A percentile compares a stretch with the other conserved stretches of the same genome.
These are phyloP conservation scores for Periphyllus acericola DNA, from an alignment of 2,888 invertebrate species.

Conservation along the genomic window DNA sequence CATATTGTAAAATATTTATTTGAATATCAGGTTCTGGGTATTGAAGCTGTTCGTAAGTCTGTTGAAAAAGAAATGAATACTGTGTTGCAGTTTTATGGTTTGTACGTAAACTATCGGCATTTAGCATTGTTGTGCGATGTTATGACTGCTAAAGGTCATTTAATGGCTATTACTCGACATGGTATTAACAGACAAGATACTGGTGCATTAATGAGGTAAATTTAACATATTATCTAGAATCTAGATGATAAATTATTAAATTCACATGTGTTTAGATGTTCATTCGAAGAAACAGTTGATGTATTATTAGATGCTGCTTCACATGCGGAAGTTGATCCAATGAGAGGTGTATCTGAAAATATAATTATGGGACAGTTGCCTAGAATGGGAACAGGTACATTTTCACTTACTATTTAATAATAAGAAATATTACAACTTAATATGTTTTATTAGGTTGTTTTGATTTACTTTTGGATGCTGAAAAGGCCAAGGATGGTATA, in stretches of 20 bases:
- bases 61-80: conserved; percentile 99
- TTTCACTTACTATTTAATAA: background rate
- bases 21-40: conserved; percentile 80
- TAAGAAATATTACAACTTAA: background rate
- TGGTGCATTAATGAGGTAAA: conserved; percentile 89
- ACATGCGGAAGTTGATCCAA: conserved; percentile 97
- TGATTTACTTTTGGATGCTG: conserved; percentile 95
- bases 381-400: conserved; percentile 88
- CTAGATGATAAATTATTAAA: background rate
- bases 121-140: conserved; percentile 98
- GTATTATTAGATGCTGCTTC: conserved; percentile 98
- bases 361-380: conserved; percentile 99
- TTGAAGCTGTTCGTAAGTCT: conserved; percentile 98
- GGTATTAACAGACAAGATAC: conserved; percentile 99
- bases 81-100: conserved; percentile 98
- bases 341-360: conserved; percentile 98
- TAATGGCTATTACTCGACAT: conserved; percentile 99
- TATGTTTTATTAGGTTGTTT: conserved; percentile 79
- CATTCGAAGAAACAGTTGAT: conserved; percentile 99
- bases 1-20: background rate
- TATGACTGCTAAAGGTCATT: conserved; percentile 99
- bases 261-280: conserved; percentile 76
- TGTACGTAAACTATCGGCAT: conserved; percentile 99
- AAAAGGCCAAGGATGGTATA: conserved; percentile 98
- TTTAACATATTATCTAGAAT: background rate